Evolutionary conservation across 2,888 invertebrate species (phyloP), one percentile per base, ranked within the genome.

Genomic region (Ophion obscuratus): DNA sequence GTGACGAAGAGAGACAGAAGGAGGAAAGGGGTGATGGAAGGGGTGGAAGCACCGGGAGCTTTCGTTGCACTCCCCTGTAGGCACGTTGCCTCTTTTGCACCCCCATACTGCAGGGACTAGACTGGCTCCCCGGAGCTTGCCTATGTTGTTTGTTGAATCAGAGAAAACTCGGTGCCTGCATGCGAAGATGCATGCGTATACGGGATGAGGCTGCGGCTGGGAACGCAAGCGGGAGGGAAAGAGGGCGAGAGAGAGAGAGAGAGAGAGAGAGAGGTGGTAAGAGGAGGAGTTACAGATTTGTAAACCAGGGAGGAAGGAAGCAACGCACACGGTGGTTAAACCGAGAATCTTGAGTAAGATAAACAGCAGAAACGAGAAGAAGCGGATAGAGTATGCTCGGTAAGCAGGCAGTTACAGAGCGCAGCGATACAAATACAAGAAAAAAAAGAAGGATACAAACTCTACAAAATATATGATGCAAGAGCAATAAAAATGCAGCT

Each of bases 261-360:
- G 64, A 24, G 47, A 11, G 27, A 68, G 68, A 7, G 53, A 62
- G n/a, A 40, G 74, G 53, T 7, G n/a, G 57, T 44, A 14, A 14
- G 44, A 27, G 27, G 59, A 61, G 57, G 53, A 10, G 78, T 14
- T 73, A 74, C 77, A 78, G 87, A 87, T 85, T 85, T 85, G 83
- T 83, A 87, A 83, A 83, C 76, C 81, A 67, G 76, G 40, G 80
- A 68, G 76, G 76, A 83, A 80, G 80, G 80, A 85, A 76, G 61
- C 76, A 40, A 76, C 76, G 83, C 76, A 73, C 85, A 80, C 79
- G 67, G 80, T 76, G 85, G 85, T 85, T 85, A 85, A 83, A 83
- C 85, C 76, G 83, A 79, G 80, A 85, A 83, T 85, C 83, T 79
- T 83, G 85, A 84, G 81, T 79, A 84, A 85, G 80, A 83, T 83